Evolutionary conservation across 2,113 vertebrate species (phyloP).

Genomic region (Oplegnathus fasciatus): DNA sequence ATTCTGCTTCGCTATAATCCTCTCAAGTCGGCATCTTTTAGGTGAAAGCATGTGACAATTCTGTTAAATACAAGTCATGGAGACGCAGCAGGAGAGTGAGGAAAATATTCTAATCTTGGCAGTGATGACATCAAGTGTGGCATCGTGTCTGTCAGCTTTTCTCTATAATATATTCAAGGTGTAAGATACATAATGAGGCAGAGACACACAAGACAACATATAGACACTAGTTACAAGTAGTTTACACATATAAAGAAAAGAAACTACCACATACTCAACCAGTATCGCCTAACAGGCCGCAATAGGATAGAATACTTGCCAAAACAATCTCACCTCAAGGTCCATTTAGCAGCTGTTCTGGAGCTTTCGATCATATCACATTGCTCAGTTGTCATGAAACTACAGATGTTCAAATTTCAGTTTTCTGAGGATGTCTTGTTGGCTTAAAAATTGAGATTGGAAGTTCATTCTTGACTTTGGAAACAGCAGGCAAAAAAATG

Average conservation of each 20-base stretch:
- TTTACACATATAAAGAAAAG: neutral
- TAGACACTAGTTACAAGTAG: too few species aligned
- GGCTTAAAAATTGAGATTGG: neutral
- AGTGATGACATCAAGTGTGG: slow-evolving; percentile 57
- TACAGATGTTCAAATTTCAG: neutral
- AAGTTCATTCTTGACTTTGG: neutral
- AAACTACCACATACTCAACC: neutral
- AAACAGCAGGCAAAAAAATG: neutral
- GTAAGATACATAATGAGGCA: slow-evolving; percentile 14
- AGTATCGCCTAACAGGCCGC: neutral
- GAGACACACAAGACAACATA: slow-evolving; percentile 16
- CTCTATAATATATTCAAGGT: slow-evolving; percentile 42
- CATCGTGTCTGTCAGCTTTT: slow-evolving; percentile 40
- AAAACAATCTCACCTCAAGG: too few species aligned
- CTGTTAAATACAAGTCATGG: slow-evolving; percentile 42
- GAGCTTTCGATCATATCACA: neutral
- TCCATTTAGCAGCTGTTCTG: neutral
- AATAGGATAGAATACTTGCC: neutral
- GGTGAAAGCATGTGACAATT: slow-evolving; percentile 41
- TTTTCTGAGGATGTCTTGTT: neutral
- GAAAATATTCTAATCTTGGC: slow-evolving; percentile 68
- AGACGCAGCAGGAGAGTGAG: slow-evolving; percentile 59
- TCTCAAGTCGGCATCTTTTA: slow-evolving; percentile 22
- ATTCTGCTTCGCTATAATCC: slow-evolving; percentile 10
- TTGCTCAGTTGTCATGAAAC: neutral